Conservation (phyloP, 2,888 invertebrate genomes). For the Melinopterus prodromus region DNA sequence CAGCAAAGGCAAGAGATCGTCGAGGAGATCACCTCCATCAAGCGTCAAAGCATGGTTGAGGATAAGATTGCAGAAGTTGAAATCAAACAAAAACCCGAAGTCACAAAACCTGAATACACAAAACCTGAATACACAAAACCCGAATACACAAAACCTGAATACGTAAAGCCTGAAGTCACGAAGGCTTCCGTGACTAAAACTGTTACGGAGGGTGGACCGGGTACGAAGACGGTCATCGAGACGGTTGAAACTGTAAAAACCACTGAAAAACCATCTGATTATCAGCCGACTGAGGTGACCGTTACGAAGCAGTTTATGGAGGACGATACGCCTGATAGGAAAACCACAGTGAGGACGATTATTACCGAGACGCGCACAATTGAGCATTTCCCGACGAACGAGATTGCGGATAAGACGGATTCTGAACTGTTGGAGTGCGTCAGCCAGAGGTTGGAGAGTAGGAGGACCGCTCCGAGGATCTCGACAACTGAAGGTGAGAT, state of each 20-base stretch:
- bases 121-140: no score
- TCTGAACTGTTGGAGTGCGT: conserved; percentile 61
- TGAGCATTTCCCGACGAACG: conserved; percentile 39
- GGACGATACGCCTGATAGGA: conserved; percentile 34
- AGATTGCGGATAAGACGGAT: conserved; percentile 52
- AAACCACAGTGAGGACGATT: conserved; percentile 40
- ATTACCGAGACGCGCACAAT: conserved; percentile 52
- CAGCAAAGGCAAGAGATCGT: conserved; percentile 78
- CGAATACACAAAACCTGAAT: conserved; percentile 46
- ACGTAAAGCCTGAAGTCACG: neutral
- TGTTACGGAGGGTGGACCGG: conserved; percentile 38
- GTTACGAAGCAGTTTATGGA: conserved; percentile 31
- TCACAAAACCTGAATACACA: conserved; percentile 49
- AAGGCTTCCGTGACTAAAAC: conserved; percentile 46
- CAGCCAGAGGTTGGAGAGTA: conserved; percentile 58
- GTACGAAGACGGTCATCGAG: conserved; percentile 42
- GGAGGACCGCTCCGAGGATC: conserved; percentile 43
- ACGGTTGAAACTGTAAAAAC: conserved; percentile 40
- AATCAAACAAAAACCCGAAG: conserved; percentile 58
- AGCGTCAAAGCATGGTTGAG: conserved; percentile 67
- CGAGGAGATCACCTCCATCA: conserved; percentile 74
- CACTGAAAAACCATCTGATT: conserved; percentile 39
- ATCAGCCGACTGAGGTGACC: conserved; percentile 37
- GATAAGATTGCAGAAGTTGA: conserved; percentile 67
- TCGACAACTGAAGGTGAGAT: conserved; percentile 50